Conservation (phyloP, 2,888 invertebrate species). For the Spodoptera exigua region DNA sequence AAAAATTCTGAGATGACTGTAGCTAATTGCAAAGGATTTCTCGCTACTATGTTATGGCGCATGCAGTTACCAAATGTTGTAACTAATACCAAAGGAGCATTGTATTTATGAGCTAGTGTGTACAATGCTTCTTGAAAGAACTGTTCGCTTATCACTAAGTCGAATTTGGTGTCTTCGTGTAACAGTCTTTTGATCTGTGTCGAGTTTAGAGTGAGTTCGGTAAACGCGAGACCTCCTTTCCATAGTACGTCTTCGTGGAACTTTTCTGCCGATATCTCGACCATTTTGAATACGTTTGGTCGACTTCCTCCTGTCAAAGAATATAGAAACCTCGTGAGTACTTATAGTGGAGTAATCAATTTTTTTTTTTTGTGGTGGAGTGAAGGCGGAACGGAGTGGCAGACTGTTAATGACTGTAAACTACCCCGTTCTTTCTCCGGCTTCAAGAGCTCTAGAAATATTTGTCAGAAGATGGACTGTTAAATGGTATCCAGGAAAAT, state of each 20-base stretch:
- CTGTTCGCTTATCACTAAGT: slow-evolving; percentile 84
- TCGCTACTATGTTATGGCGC: slow-evolving; percentile 76
- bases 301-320: slow-evolving; percentile 75
- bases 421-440: no score
- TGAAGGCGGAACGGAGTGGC: no score
- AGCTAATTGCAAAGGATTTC: slow-evolving; percentile 81
- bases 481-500: no score
- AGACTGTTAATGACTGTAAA: no score
- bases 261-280: slow-evolving; percentile 72
- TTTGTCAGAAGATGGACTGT: no score
- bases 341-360: no score
- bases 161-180: slow-evolving; percentile 75
- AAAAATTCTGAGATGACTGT: slow-evolving; percentile 79
- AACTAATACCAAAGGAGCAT: slow-evolving; percentile 77
- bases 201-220: slow-evolving; percentile 77
- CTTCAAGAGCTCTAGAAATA: no score
- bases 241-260: slow-evolving; percentile 78
- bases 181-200: slow-evolving; percentile 72
- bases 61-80: slow-evolving; percentile 83
- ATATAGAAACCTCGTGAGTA: no score
- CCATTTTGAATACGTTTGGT: slow-evolving; percentile 82
- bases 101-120: slow-evolving; percentile 82
- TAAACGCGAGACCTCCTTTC: slow-evolving; percentile 75
- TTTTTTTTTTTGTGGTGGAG: no score
- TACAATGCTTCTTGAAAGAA: slow-evolving; percentile 85